These are phyloP conservation scores for Apodemia hepburni DNA, from an alignment of 2,888 invertebrate genomes.

Conservation along the genomic window DNA sequence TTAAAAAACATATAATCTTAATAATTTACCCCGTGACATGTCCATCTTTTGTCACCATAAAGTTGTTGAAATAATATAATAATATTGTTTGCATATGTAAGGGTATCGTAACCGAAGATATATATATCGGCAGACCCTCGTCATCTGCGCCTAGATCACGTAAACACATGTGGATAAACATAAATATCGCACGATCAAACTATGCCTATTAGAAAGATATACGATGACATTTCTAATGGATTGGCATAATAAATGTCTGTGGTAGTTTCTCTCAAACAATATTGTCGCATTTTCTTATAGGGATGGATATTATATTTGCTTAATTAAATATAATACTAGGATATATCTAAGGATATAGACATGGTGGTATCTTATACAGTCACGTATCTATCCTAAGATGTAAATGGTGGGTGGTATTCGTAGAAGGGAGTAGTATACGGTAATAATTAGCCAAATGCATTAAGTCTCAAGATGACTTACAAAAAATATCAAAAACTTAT, in stretches of 20 bases:
- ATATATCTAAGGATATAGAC: too few species aligned
- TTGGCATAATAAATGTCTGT: conserved; percentile 20
- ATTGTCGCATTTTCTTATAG: neutral
- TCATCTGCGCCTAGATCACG: conserved; percentile 5
- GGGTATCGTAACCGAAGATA: neutral
- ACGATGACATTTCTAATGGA: conserved; percentile 23
- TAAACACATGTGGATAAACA: conserved; percentile 18
- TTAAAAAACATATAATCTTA: too few species aligned
- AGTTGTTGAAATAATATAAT: too few species aligned
- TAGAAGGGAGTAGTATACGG: too few species aligned
- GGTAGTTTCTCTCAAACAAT: neutral
- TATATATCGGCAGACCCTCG: neutral
- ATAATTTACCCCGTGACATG: too few species aligned
- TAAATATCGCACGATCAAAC: conserved; percentile 27
- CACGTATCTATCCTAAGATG: too few species aligned
- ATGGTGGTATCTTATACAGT: too few species aligned
- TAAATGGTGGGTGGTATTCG: too few species aligned
- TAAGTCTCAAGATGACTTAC: too few species aligned
- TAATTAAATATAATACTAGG: neutral
- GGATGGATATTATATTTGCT: neutral
- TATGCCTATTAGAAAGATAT: conserved; percentile 23
- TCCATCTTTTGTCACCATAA: too few species aligned
- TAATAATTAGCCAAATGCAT: too few species aligned
- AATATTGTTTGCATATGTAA: neutral
- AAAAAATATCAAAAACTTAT: too few species aligned